phyloP scores from a whole-genome alignment of 2,797 vertebrate genomes.

The Tarsius wallacei region DNA sequence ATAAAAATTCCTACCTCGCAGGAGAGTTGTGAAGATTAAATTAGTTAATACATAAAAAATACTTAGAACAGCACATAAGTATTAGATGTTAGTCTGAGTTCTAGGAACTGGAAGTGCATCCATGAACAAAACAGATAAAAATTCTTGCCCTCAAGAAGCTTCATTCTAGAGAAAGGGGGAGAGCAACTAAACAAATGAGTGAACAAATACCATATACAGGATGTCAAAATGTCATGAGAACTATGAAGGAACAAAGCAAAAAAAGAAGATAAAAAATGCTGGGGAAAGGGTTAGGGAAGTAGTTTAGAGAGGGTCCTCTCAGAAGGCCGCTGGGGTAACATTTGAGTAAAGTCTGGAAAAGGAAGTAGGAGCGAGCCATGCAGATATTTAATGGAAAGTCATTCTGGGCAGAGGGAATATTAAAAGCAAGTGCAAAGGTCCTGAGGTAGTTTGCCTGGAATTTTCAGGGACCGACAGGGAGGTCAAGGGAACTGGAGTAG shows the following conservation, averaged over 20 bases:
- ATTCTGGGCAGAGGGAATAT: background rate
- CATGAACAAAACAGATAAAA: background rate
- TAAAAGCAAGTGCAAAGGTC: background rate
- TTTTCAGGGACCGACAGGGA: background rate
- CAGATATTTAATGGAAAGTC: background rate
- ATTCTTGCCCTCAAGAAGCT: background rate
- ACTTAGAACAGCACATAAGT: background rate
- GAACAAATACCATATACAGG: background rate
- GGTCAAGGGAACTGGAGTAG: background rate
- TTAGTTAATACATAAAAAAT: background rate
- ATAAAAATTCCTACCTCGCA: background rate
- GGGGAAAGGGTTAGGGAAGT: background rate
- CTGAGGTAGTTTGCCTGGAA: background rate
- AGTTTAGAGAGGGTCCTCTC: background rate
- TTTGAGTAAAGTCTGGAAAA: background rate
- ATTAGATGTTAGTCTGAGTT: background rate
- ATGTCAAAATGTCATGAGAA: background rate
- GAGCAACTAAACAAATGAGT: background rate
- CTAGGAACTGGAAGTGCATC: background rate
- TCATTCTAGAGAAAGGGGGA: background rate
- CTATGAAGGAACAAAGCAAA: background rate
- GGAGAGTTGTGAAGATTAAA: background rate
- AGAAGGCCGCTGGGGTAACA: background rate
- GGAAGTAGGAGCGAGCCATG: background rate
- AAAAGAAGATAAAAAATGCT: background rate